Percentiles rank a stretch among this genome's conserved stretches.
phyloP scores from a whole-genome alignment of 2,797 vertebrate species.

The Pelochelys cantorii region DNA sequence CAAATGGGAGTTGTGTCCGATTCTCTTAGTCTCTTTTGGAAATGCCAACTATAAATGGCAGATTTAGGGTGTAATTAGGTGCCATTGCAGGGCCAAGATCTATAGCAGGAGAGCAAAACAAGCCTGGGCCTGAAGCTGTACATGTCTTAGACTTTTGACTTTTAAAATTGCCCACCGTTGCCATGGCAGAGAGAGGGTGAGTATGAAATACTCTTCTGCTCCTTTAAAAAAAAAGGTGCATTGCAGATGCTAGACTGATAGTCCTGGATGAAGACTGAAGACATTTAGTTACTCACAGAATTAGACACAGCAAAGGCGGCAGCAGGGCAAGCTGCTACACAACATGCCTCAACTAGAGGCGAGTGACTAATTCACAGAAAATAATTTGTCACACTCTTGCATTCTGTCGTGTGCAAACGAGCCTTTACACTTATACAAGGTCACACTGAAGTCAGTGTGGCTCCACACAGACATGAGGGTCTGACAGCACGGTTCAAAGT shows the following conservation, averaged over 20 bases:
- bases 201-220: neutral
- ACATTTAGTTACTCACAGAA: neutral
- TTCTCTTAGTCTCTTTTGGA: neutral
- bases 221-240: neutral
- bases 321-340: neutral
- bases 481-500: neutral
- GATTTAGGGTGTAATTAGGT: accelerated
- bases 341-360: neutral
- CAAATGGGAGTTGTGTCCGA: neutral
- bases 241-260: neutral
- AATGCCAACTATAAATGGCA: neutral
- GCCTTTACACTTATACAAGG: neutral
- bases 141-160: neutral
- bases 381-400: neutral
- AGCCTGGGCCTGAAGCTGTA: neutral
- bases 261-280: neutral
- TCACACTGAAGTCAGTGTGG: neutral
- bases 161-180: neutral
- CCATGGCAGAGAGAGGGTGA: neutral
- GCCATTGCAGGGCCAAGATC: neutral
- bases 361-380: neutral
- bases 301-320: neutral
- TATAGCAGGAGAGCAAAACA: neutral
- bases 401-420: neutral
- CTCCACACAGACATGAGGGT: neutral